phyloP scores from a whole-genome alignment of 2,113 vertebrate genomes.

The Zootoca vivipara region DNA sequence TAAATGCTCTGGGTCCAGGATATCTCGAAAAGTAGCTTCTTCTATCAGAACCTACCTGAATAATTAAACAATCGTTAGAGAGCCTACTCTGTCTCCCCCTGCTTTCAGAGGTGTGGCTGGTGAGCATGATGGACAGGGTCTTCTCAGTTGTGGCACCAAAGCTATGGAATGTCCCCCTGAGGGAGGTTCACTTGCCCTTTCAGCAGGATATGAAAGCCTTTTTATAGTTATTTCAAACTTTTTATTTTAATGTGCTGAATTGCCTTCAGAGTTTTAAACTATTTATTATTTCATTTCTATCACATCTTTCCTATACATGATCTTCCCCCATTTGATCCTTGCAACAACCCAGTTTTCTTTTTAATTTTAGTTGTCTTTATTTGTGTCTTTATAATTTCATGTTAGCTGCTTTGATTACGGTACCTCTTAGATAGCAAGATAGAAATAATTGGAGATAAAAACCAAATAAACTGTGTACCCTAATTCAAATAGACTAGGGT shows the following conservation, averaged over 20 bases:
- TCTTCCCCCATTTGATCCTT: neutral
- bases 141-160: neutral
- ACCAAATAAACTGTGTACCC: neutral
- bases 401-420: neutral
- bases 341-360: neutral
- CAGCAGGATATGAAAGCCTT: neutral
- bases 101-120: neutral
- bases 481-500: neutral
- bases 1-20: neutral
- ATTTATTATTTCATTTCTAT: neutral
- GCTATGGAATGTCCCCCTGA: neutral
- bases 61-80: neutral
- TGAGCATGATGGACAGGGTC: neutral
- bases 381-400: neutral
- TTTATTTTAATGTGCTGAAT: neutral
- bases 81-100: neutral
- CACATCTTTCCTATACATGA: neutral
- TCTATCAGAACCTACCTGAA: neutral
- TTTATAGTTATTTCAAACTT: neutral
- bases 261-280: neutral
- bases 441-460: neutral
- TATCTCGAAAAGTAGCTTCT: neutral
- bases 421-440: neutral
- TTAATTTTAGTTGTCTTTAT: neutral
- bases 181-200: neutral